phyloP scores from a whole-genome alignment of 2,888 invertebrate species.

The Andrena chrysosceles region DNA sequence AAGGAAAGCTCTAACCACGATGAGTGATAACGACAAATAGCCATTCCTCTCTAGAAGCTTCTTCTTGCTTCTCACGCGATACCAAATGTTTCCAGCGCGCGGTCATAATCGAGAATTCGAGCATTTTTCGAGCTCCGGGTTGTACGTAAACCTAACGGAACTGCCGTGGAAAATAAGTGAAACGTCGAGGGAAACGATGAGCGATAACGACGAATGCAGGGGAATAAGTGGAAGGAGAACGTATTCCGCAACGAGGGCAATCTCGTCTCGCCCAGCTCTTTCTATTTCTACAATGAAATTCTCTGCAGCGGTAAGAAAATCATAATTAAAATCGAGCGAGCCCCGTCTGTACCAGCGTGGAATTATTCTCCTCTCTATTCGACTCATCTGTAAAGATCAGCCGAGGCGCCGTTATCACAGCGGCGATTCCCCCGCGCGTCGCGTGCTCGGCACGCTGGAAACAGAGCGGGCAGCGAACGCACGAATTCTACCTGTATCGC shows the following conservation, averaged over 20 bases:
- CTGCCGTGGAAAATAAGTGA: slow-evolving; percentile 12
- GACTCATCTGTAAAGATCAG: neutral
- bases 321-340: slow-evolving; percentile 35
- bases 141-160: slow-evolving; percentile 21
- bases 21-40: slow-evolving; percentile 26
- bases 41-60: neutral
- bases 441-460: neutral
- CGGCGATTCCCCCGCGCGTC: neutral
- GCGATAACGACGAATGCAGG: slow-evolving; percentile 42
- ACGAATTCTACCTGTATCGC: neutral
- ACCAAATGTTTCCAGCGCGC: neutral
- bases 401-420: neutral
- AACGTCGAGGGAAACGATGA: slow-evolving; percentile 25
- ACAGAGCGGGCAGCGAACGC: neutral
- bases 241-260: slow-evolving; percentile 10
- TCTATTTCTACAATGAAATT: slow-evolving; percentile 20
- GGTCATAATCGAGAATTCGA: neutral
- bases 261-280: slow-evolving; percentile 14
- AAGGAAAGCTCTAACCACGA: neutral
- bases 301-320: slow-evolving; percentile 9
- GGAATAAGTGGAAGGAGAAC: neutral
- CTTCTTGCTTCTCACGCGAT: slow-evolving; percentile 4
- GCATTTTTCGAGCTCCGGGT: neutral
- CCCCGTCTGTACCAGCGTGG: neutral
- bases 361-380: neutral